Percentiles rank a stretch among this genome's conserved stretches.
Conservation (phyloP, 1,140 invertebrate species). For the Brachionus rubens region DNA sequence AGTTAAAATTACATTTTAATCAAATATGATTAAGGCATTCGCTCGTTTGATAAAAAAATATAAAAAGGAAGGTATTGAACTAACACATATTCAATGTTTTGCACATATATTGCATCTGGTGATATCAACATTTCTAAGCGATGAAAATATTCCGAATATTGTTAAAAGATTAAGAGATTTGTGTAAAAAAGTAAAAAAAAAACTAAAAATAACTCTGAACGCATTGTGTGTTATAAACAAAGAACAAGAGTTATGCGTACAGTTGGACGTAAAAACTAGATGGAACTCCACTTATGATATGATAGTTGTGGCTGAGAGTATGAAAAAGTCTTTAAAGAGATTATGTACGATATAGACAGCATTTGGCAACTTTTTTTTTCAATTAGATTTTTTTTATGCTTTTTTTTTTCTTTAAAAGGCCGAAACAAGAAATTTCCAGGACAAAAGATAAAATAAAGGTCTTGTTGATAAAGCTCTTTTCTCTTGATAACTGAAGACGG, state of each 20-base stretch:
- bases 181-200: not conserved
- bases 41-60: not conserved
- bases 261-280: not conserved
- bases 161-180: not conserved
- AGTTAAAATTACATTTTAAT: too few relatives aligned
- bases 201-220: not conserved
- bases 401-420: too few relatives aligned
- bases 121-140: not conserved
- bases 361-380: too few relatives aligned
- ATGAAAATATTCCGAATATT: not conserved
- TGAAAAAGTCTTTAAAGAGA: not conserved
- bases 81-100: conserved; percentile 1
- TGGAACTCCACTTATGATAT: conserved; percentile 10
- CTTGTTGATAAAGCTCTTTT: too few relatives aligned
- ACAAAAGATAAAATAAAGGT: too few relatives aligned
- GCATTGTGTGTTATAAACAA: conserved; percentile 6
- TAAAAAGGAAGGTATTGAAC: conserved; percentile 8
- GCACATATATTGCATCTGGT: not conserved
- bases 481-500: too few relatives aligned
- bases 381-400: too few relatives aligned
- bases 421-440: too few relatives aligned
- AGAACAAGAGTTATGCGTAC: conserved; percentile 6
- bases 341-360: too few relatives aligned
- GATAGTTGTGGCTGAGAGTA: not conserved
- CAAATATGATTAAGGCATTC: conserved; percentile 9